These are phyloP conservation scores for Steinernema feltiae DNA, from an alignment of 1,140 invertebrate species.

Conservation along the genomic window DNA sequence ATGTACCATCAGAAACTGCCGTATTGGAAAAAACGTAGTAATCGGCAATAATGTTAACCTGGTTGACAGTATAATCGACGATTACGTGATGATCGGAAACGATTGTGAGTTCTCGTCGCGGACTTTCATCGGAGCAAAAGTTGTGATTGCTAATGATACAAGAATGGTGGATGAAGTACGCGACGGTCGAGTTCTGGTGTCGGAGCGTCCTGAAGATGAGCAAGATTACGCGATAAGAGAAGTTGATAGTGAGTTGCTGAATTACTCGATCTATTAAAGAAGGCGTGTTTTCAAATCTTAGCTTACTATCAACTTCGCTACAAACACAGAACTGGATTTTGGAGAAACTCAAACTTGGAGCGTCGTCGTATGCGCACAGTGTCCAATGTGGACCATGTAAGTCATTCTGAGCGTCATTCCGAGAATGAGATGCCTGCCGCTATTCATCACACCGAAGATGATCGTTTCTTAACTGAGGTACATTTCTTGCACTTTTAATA, in stretches of 20 bases:
- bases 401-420: not conserved
- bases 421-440: slow-evolving; percentile 7
- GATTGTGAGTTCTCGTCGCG: slow-evolving; percentile 16
- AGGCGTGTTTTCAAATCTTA: not conserved
- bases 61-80: slow-evolving; percentile 3
- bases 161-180: not conserved
- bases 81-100: slow-evolving; percentile 25
- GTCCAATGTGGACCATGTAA: not conserved
- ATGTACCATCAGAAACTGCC: not conserved
- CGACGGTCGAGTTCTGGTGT: not conserved
- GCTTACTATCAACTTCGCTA: not conserved
- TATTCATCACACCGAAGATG: not conserved
- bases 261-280: not conserved
- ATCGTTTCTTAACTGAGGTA: slow-evolving; percentile 17
- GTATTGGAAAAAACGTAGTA: slow-evolving; percentile 11
- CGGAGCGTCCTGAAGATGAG: slow-evolving; percentile 1
- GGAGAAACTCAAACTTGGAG: not conserved
- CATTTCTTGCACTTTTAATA: not conserved
- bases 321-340: not conserved
- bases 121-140: slow-evolving; percentile 22
- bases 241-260: not conserved
- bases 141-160: not conserved
- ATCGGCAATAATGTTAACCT: not conserved
- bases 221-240: not conserved
- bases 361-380: not conserved